Percentiles rank a stretch among this genome's conserved stretches.
These are phyloP conservation scores for Drosophila burlai DNA, from an alignment of 1,140 invertebrate species.

Conservation along the genomic window DNA sequence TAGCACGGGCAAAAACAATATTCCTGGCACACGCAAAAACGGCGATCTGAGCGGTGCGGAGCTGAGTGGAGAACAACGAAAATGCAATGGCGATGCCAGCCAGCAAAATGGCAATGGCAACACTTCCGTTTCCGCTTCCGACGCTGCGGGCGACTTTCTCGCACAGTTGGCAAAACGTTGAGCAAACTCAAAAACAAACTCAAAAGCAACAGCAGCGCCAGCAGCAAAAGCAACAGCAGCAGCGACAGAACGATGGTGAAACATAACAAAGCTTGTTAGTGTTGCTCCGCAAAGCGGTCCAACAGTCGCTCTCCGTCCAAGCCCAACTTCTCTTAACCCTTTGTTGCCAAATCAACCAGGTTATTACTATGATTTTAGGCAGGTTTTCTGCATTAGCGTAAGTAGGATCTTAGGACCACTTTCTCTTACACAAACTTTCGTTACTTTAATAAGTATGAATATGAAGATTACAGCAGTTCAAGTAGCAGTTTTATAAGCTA, in stretches of 20 bases:
- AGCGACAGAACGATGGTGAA: slow-evolving; percentile 36
- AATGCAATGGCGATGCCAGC: slow-evolving; percentile 70
- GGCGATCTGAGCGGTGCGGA: not conserved
- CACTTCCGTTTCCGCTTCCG: slow-evolving; percentile 82
- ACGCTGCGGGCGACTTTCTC: slow-evolving; percentile 74
- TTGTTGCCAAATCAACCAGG: not conserved
- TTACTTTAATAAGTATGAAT: not conserved
- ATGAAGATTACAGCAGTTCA: not conserved
- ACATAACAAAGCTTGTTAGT: slow-evolving; percentile 82
- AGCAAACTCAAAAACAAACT: slow-evolving; percentile 57
- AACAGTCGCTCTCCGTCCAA: slow-evolving; percentile 13
- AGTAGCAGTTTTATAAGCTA: not conserved
- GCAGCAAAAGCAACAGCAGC: slow-evolving; percentile 44
- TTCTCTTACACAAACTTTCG: not conserved
- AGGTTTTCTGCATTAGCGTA: not conserved
- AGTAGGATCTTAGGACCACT: not conserved
- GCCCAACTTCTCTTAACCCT: slow-evolving; percentile 1
- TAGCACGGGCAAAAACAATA: slow-evolving; percentile 54
- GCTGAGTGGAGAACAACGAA: slow-evolving; percentile 32
- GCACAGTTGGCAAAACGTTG: slow-evolving; percentile 75
- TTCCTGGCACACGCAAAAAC: slow-evolving; percentile 41
- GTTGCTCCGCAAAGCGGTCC: slow-evolving; percentile 59
- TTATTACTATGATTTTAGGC: not conserved
- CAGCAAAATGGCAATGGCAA: slow-evolving; percentile 81
- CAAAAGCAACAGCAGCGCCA: slow-evolving; percentile 22